Conservation (phyloP, 2,113 vertebrate genomes). For the Brachionichthys hirsutus region DNA sequence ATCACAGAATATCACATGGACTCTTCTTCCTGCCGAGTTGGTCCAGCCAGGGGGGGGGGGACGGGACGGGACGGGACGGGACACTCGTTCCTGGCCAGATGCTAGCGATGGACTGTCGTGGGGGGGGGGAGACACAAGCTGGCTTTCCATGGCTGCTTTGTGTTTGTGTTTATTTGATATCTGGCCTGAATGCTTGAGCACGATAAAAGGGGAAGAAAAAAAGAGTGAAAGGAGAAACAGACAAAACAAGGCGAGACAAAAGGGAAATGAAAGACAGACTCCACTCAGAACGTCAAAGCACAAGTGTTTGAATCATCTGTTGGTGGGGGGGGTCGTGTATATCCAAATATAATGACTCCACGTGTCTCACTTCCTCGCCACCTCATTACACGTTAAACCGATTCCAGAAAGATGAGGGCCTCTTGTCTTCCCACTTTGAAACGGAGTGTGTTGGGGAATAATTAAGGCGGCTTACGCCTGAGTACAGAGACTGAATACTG, state of each 20-base stretch:
- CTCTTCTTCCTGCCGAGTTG: background rate
- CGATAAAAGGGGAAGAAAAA: constrained; percentile 49
- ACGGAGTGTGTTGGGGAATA: constrained; percentile 53
- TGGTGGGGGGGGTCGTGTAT: background rate
- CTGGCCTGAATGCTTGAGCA: constrained; percentile 23
- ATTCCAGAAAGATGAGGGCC: constrained; percentile 41
- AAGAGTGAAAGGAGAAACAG: constrained; percentile 4
- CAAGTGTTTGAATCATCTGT: constrained; percentile 44
- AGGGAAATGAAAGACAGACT: constrained; percentile 48
- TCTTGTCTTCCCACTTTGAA: constrained; percentile 55
- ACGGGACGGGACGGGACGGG: constrained; percentile 9
- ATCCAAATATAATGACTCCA: constrained; percentile 45
- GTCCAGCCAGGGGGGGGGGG: background rate
- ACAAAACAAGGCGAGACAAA: background rate
- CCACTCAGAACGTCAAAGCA: constrained; percentile 42
- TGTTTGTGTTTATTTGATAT: constrained; percentile 61
- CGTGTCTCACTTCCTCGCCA: constrained; percentile 26
- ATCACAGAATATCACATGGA: background rate
- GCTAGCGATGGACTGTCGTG: background rate
- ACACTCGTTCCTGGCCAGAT: constrained; percentile 18
- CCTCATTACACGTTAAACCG: constrained; percentile 37
- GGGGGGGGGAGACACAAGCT: background rate
- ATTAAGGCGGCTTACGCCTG: constrained; percentile 49
- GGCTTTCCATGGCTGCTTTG: constrained; percentile 36
- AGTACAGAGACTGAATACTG: constrained; percentile 46